A percentile compares a stretch with the other conserved stretches of the same genome.
These are phyloP conservation scores for Nomada flava DNA, from an alignment of 2,888 invertebrate species.

Conservation along the genomic window DNA sequence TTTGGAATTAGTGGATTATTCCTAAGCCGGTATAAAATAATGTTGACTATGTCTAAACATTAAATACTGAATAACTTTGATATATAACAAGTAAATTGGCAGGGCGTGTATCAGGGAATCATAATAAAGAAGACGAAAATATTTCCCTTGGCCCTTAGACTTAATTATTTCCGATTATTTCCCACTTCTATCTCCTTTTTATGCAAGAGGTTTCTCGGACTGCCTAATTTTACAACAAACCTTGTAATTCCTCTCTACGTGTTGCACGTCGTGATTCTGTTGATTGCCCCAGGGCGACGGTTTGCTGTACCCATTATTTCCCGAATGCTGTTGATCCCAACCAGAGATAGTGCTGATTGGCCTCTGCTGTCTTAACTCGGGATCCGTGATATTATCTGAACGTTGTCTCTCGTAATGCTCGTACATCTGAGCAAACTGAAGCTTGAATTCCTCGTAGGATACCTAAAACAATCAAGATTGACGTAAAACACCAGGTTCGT, in stretches of 20 bases:
- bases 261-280: conserved; percentile 79
- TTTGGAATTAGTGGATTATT: too few species aligned
- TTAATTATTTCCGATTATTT: not conserved
- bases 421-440: conserved; percentile 99
- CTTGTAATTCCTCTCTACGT: conserved; percentile 80
- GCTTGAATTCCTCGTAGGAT: conserved; percentile 98
- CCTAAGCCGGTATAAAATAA: too few species aligned
- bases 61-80: too few species aligned
- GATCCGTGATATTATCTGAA: conserved; percentile 97
- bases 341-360: conserved; percentile 99
- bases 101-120: too few species aligned
- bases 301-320: conserved; percentile 81
- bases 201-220: not conserved
- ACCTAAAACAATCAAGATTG: conserved; percentile 87
- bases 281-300: conserved; percentile 80
- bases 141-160: too few species aligned
- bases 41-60: too few species aligned
- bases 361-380: conserved; percentile 94
- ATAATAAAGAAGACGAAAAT: not conserved
- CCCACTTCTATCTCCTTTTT: not conserved
- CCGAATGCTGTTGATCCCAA: conserved; percentile 90
- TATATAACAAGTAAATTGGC: too few species aligned
- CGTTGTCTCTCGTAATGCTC: conserved; percentile 97
- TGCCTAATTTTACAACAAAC: conserved; percentile 53
- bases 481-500: conserved; percentile 8